These are phyloP conservation scores for Yoshiicerus persimilis DNA, from an alignment of 1,140 invertebrate genomes.

Conservation along the genomic window DNA sequence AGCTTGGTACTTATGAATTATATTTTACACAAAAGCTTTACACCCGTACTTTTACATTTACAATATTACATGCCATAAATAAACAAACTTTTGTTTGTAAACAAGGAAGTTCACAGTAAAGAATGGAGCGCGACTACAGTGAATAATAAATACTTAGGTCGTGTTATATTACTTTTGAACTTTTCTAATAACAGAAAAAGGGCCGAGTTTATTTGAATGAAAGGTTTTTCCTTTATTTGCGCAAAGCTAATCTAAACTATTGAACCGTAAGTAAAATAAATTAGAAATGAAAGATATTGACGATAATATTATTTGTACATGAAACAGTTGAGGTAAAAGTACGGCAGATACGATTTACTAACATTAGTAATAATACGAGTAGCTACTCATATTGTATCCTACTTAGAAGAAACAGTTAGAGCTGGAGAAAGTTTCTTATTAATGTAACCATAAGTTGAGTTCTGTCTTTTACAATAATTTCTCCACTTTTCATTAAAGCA, in stretches of 20 bases:
- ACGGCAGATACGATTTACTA: too few relatives aligned
- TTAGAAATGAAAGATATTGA: not conserved
- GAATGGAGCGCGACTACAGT: not conserved
- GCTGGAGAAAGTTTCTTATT: not conserved
- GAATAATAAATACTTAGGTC: not conserved
- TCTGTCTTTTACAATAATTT: not conserved
- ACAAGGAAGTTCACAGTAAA: not conserved
- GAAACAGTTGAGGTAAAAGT: too few relatives aligned
- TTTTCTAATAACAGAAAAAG: constrained; percentile 16
- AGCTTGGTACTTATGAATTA: not conserved
- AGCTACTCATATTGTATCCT: not conserved
- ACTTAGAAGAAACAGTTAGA: not conserved
- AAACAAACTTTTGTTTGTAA: constrained; percentile 8
- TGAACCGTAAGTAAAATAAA: not conserved
- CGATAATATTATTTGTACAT: not conserved
- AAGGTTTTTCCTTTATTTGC: not conserved
- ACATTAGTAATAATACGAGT: too few relatives aligned
- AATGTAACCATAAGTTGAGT: not conserved
- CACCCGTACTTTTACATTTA: not conserved
- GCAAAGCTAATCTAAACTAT: not conserved
- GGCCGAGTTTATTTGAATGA: not conserved
- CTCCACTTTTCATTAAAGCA: not conserved
- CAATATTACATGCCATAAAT: not conserved
- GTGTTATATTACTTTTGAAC: not conserved
- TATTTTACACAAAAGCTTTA: not conserved